phyloP scores from a whole-genome alignment of 2,797 vertebrate species.

The Enteromius afrohamiltoni region DNA sequence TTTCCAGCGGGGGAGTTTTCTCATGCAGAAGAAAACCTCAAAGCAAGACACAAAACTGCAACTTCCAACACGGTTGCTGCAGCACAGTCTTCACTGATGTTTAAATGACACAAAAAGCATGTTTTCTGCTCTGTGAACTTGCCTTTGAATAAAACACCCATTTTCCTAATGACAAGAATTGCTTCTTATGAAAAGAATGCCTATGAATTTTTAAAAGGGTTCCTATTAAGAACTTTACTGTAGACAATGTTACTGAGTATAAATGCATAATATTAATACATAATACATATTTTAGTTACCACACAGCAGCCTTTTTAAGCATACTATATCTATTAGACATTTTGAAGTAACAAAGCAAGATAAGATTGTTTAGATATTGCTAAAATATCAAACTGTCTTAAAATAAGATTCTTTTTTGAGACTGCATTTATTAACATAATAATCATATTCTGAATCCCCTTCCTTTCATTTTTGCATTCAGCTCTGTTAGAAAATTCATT shows the following conservation, averaged over 20 bases:
- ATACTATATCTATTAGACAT: neutral
- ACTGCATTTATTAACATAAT: slow-evolving; percentile 55
- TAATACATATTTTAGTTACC: slow-evolving; percentile 15
- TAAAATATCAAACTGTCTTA: neutral
- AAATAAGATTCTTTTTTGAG: neutral
- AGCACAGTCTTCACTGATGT: slow-evolving; percentile 53
- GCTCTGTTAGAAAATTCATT: slow-evolving; percentile 75
- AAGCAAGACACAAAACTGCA: slow-evolving; percentile 61
- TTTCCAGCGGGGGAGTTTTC: slow-evolving; percentile 60
- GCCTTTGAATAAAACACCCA: slow-evolving; percentile 36
- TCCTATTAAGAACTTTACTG: slow-evolving; percentile 15
- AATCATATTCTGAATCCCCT: slow-evolving; percentile 56
- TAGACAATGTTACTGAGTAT: slow-evolving; percentile 6
- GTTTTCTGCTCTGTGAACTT: slow-evolving; percentile 41
- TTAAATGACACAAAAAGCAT: slow-evolving; percentile 24
- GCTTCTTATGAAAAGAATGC: slow-evolving; percentile 17
- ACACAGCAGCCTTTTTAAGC: slow-evolving; percentile 4
- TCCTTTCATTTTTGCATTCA: slow-evolving; percentile 76
- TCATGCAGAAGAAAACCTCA: slow-evolving; percentile 60
- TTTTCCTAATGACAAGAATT: slow-evolving; percentile 32
- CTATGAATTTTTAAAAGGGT: slow-evolving; percentile 33
- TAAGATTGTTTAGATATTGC: neutral
- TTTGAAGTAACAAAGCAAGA: neutral
- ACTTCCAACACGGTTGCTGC: slow-evolving; percentile 65
- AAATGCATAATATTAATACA: slow-evolving; percentile 27